Evolutionary conservation across 2,797 vertebrate species (phyloP), one percentile per base, ranked within the genome.

Genomic region (Valencia hispanica): DNA sequence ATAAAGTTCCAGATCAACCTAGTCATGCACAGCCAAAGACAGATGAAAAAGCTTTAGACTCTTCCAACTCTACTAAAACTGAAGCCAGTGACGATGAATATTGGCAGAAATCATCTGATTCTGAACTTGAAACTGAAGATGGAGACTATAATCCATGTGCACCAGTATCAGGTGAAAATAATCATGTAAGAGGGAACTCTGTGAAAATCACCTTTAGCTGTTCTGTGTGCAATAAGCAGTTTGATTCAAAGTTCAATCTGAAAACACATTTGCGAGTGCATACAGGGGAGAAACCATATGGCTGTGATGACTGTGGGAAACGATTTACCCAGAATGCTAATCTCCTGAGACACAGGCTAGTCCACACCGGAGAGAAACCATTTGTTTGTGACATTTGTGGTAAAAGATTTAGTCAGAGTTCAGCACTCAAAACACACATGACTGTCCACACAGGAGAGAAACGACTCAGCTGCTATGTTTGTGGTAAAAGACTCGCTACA

Each of bases 101-200:
- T 50, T 68, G 71, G 77, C 77, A 50, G 51, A 73, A 69, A n/a
- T 68, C 65, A n/a, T 69, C 77, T 30, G 72, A 70, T 36, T 73
- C 65, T 69, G 77, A 47, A 61, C 53, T 48, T 50, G 72, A 79
- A 69, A 74, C 14, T 69, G 66, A 79, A 69, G 51, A 59, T 25
- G 27, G 53, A 50, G 32, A 69, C 11, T 32, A 63, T 47, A 51
- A 47, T 39, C 39, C 36, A 25, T 61, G 15, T 17, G 32, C 18
- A 59, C 17, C 71, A 41, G 51, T 32, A 43, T 59, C 72, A 59
- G 41, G 1, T 39, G 36, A 41, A 7, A 43, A 41, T 36, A 10
- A 65, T 15, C 5, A 5, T 43, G 22, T 34, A n/a, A 15, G 63
- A 41, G 63, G 36, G 25, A 66, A 41, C 36, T 66, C 36, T 43